phyloP scores from a whole-genome alignment of 2,888 invertebrate species.

The Brachyopa scutellaris region DNA sequence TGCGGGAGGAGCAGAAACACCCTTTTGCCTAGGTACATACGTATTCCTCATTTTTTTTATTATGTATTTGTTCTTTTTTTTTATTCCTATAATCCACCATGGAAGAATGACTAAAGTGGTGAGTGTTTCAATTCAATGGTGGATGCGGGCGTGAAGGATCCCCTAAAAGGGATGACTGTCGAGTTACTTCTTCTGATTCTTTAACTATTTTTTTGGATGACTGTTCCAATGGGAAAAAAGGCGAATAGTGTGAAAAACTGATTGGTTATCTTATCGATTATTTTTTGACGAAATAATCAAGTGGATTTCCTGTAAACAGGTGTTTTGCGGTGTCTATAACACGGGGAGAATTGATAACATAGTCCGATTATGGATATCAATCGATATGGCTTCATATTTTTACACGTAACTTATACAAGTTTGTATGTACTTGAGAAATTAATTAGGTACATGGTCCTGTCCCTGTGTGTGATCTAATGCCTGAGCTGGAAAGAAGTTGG shows the following conservation, averaged over 20 bases:
- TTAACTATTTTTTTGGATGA: background rate
- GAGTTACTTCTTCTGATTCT: too few relatives aligned
- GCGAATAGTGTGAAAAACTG: background rate
- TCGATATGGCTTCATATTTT: conserved; percentile 14
- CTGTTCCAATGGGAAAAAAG: conserved; percentile 10
- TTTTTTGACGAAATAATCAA: conserved; percentile 10
- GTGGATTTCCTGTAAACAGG: conserved; percentile 49
- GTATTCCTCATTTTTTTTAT: conserved; percentile 21
- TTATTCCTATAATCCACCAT: background rate
- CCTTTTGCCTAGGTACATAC: conserved; percentile 56
- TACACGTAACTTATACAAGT: too few relatives aligned
- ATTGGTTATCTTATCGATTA: conserved; percentile 53
- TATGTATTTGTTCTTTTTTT: background rate
- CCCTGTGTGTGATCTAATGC: too few relatives aligned
- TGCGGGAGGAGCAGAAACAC: conserved; percentile 14
- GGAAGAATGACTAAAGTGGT: background rate
- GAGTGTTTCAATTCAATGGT: background rate
- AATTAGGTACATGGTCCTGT: too few relatives aligned
- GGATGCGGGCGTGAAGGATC: background rate
- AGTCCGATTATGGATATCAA: conserved; percentile 20
- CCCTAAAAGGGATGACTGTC: background rate
- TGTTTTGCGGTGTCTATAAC: conserved; percentile 21
- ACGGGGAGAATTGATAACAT: conserved; percentile 16
- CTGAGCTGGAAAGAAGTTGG: too few relatives aligned
- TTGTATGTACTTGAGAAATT: too few relatives aligned